Evolutionary conservation across 2,113 vertebrate species (phyloP), one percentile per base, ranked within the genome.

Genomic region (Nothoprocta pentlandii): DNA sequence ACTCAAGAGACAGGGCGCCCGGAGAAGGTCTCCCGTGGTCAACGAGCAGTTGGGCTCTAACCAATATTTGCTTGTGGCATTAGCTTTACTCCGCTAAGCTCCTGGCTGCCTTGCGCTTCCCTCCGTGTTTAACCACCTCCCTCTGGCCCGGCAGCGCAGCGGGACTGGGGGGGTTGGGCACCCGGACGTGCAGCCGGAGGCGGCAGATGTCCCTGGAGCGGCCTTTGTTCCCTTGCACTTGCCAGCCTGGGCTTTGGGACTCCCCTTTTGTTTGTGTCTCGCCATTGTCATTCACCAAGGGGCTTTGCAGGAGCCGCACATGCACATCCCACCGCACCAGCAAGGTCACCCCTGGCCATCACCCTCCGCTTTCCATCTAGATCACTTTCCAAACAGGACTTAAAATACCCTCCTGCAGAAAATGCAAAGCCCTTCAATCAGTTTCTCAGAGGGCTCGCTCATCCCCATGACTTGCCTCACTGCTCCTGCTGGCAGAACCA

Each of bases 201-300:
- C 96, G 96, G 97, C 98, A 99, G 98, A 98, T 99, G 98, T 98
- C 97, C 32, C 41, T 58, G 86, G 10, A 49, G 73, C 82, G 86
- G 92, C 95, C 97, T 98, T 98, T 98, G 98, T 98, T 96, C 82
- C 81, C 53, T 47, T 80, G 36, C 58, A 94, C 92, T 93, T 51
- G 13, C 88, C 89, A 94, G 95, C 71, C 89, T 93, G 84, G 89
- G 94, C 84, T 93, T 84, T 94, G 96, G 96, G 97, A 97, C 96
- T 96, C 98, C 97, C 94, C 98, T 95, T 98, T 97, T 95, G 97
- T 81, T 96, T 97, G 80, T 96, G 87, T 91, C 97, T 88, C 1
- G 2, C 97, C 85, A 98, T 98, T 99, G 98, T 98, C 96, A 98
- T 98, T 98, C 97, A 98, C 96, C 95, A 85, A 96, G 89, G 96